Base-by-base conservation (phyloP, 2,888 invertebrate genomes). In the Gnatocerus cornutus region DNA sequence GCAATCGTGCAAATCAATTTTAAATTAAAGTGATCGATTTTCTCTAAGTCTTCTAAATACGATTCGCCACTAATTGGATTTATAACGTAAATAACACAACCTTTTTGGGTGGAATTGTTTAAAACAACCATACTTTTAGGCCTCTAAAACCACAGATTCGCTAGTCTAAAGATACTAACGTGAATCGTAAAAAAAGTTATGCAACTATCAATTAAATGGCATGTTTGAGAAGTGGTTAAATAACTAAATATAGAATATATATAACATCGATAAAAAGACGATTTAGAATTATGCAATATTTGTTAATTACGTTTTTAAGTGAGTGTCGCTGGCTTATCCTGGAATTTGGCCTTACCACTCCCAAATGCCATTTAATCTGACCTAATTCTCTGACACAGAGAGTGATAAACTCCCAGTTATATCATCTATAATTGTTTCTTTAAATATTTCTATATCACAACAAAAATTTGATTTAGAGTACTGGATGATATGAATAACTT, bases 101-200 rank as follows among this genome's bases (percentile, higher is more conserved):
- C 66, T 37, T 8, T 52, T 12, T 67, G 66, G 66, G 66, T 67
- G 66, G 66, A 59, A 39, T 43, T 48, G 33, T 21, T 67, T 14
- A 59, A 65, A 56, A 58, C 58, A 56, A 58, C 58, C 58, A 48
- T 46, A 53, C 21, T 50, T 21, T 12, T 67, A 67, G 66, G 59
- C 66, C 66, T 59, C 29, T 59, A 65, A 12, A 56, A 41, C 62
- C 55, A 64, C 64, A 64, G 14, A 48, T 27, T 8, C 29, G 45
- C 21, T 27, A 30, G 29, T 29, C 33, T 33, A 33, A 12, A 33
- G 7, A 4, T 4, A 33, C 33, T 4, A 33, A 7, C 7, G n/a
- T 33, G n/a, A 33, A n/a, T 9, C 7, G n/a, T 33, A 33, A 33
- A 33, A 9, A 2, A 33, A 4, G 9, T 33, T 33, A 4, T 7